Base-by-base conservation (phyloP, 1,140 invertebrate genomes). In the Lethrus apterus region DNA sequence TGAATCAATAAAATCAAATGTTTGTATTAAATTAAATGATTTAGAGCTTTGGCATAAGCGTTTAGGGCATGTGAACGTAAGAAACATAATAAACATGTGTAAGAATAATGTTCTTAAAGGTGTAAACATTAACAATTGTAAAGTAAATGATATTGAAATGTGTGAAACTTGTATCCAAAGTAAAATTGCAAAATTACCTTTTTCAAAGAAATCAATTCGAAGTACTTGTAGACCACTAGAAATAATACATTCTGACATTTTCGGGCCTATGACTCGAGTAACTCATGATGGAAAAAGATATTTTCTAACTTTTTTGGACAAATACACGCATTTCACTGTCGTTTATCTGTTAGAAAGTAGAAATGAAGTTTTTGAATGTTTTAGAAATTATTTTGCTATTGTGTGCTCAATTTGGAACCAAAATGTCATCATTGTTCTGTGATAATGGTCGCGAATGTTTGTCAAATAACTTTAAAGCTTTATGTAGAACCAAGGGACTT, bases 391-490 rank as follows among this genome's bases (percentile, higher is more conserved):
- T 42, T 21, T 13, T 15, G 9, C 23, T 14, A 13, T n/a, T 11
- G 38, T 29, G 5, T 10, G 20, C 8, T 9, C 19, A 20, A 1
- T 21, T 38, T 23, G n/a, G 11, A 21, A n/a, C 5, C 4, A 21
- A 10, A n/a, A 38, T 38, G 11, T 9, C 7, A 14, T n/a, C 2
- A 4, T 38, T 38, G 9, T n/a, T 11, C n/a, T 47, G 46, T 34
- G 49, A 57, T 30, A 46, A 54, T 45, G 52, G 48, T 13, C n/a
- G 17, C 8, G 51, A 56, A 35, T 54, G 52, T 33, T 10, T 47
- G 5, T 43, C 41, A n/a, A 41, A 47, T 13, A 31, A 45, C 10
- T 41, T 55, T 1, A 44, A 35, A 32, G 21, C 13, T 5, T 48
- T 44, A 30, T 44, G 23, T 36, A 23, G 40, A 24, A 41, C 45